Conservation (phyloP, 2,888 invertebrate genomes). For the Eristalis intricaria region DNA sequence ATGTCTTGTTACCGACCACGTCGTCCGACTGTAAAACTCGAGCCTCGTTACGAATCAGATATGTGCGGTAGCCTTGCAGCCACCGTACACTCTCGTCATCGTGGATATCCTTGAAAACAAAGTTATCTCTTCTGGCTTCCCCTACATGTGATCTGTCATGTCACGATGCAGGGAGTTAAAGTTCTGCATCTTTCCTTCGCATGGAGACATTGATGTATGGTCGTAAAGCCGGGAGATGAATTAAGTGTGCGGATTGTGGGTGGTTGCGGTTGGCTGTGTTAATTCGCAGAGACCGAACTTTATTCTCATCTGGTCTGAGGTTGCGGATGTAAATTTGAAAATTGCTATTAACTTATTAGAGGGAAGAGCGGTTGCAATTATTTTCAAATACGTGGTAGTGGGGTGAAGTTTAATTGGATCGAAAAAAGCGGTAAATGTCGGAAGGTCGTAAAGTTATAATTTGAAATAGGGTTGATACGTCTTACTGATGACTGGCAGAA, state of each 20-base stretch:
- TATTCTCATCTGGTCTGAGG: conserved; percentile 22
- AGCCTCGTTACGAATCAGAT: conserved; percentile 24
- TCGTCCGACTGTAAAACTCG: conserved; percentile 16
- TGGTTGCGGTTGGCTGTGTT: neutral
- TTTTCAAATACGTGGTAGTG: neutral
- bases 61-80: conserved; percentile 1
- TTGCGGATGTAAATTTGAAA: conserved; percentile 39
- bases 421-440: too few relatives aligned
- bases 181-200: conserved; percentile 47
- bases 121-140: conserved; percentile 37
- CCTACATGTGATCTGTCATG: conserved; percentile 46
- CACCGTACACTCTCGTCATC: neutral
- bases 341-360: neutral
- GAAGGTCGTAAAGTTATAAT: too few relatives aligned
- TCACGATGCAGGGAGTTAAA: conserved; percentile 50
- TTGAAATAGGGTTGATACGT: too few relatives aligned
- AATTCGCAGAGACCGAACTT: conserved; percentile 25
- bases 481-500: too few relatives aligned
- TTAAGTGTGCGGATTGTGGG: neutral
- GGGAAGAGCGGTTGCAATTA: neutral
- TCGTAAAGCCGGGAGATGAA: conserved; percentile 52
- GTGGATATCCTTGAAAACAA: conserved; percentile 23
- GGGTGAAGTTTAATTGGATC: neutral
- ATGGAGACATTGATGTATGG: conserved; percentile 59
- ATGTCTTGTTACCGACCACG: conserved; percentile 42